Evolutionary conservation across 2,888 invertebrate species (phyloP), one percentile per base, ranked within the genome.

Genomic region (Petrolisthes manimaculis): DNA sequence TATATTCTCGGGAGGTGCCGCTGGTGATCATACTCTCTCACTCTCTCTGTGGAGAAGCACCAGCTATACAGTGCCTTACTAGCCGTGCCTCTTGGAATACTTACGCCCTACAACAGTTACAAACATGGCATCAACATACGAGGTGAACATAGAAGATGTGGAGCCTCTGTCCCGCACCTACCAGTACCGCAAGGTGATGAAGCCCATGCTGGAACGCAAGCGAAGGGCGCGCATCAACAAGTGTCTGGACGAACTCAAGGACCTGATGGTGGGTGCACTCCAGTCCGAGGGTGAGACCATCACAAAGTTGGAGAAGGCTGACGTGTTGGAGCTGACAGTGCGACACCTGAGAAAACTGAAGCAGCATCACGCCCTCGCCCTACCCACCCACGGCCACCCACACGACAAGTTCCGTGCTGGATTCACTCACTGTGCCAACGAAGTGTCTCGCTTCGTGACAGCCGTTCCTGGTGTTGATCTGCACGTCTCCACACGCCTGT

Each of bases 151-250:
- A 91, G 92, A 93, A 92, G 92, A 86, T 56, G 83, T 88, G 24
- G 88, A 94, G 90, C 96, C 96, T 93, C 96, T 97, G 94, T 97
- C 97, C 92, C 95, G 97, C 93, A 97, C 97, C 93, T 97, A 97
- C 94, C 97, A 97, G 93, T 97, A 97, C 94, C 95, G 97, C 94
- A 97, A 91, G 94, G 97, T 97, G 93, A 97, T 97, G 97, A 97
- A 97, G 93, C 97, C 97, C 92, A 96, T 97, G 95, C 94, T 97
- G 92, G 97, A 97, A 94, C 95, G 97, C 92, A 97, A 97, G 93
- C 95, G 97, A 90, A 95, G 97, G 92, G 97, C 97, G 91, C 95
- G 97, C 93, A 97, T 97, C 94, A 97, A 97, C 94, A 96, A 96
- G 92, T 97, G 97, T 93, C 94, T 97, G 92, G 97, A 97, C 93